Evolutionary conservation across 2,797 vertebrate genomes (phyloP), one percentile per base, ranked within the genome.

Genomic region (Peromyscus aztecus): DNA sequence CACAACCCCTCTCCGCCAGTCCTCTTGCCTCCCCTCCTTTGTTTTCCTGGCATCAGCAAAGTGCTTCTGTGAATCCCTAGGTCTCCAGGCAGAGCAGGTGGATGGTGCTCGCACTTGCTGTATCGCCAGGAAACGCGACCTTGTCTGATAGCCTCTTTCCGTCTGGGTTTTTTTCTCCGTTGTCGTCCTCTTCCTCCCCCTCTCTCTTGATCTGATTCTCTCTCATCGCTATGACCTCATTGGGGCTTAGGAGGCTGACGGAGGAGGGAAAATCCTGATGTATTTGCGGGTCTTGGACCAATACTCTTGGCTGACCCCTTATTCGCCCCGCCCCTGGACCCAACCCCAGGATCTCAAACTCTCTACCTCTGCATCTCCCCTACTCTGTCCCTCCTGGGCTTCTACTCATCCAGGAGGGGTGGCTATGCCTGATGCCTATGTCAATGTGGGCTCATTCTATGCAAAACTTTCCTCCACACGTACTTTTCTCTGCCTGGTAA

Each of bases 191-290:
- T 65, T 94, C 95, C 95, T 63, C 89, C 61, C 61, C 86, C 89
- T 65, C 87, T 88, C 90, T 93, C 91, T 95, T 61, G 49, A 94
- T 98, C 87, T 89, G 94, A 88, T 86, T 97, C 81, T 97, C 94
- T 98, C 97, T 98, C 98, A 98, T 98, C 96, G 97, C 96, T 98
- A 97, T 98, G 98, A 98, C 98, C 98, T 98, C 98, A 98, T 97
- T 93, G 97, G 90, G 96, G 75, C 94, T 94, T 93, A 90, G 95
- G 84, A 76, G 93, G 49, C 59, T 90, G 96, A 80, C 21, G 76
- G 91, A 97, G 89, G 97, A 97, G 81, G 94, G 57, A 61, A 80
- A 89, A 76, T 75, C 92, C 69, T 85, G 87, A 85, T 90, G 91
- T 37, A 31, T 97, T 24, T 49, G 86, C 89, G 91, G 37, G 49